Evolutionary conservation across 2,888 invertebrate species (phyloP).

Genomic region (Heterodera filipjevi): DNA sequence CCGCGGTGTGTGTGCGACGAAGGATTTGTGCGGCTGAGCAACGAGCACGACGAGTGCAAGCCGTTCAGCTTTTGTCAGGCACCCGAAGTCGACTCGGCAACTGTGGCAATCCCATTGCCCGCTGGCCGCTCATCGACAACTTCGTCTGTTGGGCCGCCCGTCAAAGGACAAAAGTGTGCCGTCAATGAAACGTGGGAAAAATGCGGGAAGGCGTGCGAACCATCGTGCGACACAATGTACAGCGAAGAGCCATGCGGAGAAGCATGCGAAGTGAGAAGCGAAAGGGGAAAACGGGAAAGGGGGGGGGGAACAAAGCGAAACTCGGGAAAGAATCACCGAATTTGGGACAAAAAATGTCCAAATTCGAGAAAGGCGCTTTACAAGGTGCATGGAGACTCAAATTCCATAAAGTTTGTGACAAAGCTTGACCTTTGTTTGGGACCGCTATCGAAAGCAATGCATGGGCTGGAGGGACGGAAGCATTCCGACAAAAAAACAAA

Average conservation of each 20-base stretch:
- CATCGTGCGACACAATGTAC: constrained; percentile 46
- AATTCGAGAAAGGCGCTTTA: not conserved
- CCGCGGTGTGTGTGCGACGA: constrained; percentile 55
- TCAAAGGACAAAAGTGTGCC: constrained; percentile 38
- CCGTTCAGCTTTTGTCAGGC: constrained; percentile 62
- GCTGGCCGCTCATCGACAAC: not conserved
- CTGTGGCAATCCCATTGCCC: not conserved
- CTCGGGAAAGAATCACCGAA: not conserved
- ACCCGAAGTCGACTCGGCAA: constrained; percentile 26
- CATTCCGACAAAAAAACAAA: too few relatives aligned
- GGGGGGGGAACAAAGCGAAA: not conserved
- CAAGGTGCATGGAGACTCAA: too few relatives aligned
- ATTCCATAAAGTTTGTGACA: not conserved
- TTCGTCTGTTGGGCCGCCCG: not conserved
- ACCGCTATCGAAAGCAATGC: too few relatives aligned
- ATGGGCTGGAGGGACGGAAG: too few relatives aligned
- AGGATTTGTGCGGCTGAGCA: constrained; percentile 56
- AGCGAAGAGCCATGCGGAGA: constrained; percentile 55
- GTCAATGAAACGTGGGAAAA: constrained; percentile 62
- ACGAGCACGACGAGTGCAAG: constrained; percentile 54
- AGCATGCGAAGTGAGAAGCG: constrained; percentile 40
- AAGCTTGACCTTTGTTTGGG: too few relatives aligned
- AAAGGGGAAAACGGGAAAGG: not conserved
- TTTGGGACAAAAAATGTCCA: not conserved
- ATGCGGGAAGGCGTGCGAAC: constrained; percentile 62